Evolutionary conservation across 1,140 invertebrate species (phyloP).

Genomic region (Diorhabda elongata): DNA sequence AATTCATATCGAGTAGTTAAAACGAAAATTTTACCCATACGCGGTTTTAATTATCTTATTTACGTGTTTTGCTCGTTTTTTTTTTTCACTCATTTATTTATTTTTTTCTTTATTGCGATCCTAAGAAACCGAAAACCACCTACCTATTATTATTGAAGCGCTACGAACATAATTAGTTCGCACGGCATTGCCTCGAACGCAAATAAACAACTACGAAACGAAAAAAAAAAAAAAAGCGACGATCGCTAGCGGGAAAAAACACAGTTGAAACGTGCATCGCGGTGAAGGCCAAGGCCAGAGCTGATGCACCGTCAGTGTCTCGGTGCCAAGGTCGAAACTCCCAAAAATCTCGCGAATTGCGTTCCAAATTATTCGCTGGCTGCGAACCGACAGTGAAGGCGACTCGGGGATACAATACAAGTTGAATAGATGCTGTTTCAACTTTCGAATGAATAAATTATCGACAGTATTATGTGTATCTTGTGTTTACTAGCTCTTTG

Average conservation of each 20-base stretch:
- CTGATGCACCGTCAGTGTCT: slow-evolving; percentile 7
- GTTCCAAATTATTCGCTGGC: slow-evolving; percentile 5
- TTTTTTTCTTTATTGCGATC: neutral
- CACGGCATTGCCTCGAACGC: slow-evolving; percentile 12
- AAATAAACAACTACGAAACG: slow-evolving; percentile 14
- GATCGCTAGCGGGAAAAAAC: slow-evolving; percentile 9
- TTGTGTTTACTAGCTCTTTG: too few species aligned
- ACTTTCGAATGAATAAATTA: too few species aligned
- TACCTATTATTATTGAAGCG: neutral
- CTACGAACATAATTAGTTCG: slow-evolving; percentile 11
- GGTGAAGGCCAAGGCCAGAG: slow-evolving; percentile 21
- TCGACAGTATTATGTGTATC: too few species aligned
- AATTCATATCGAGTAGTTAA: too few species aligned
- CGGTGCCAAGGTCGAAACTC: slow-evolving; percentile 20
- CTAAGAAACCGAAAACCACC: neutral
- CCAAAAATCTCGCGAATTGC: slow-evolving; percentile 20
- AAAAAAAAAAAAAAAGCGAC: slow-evolving; percentile 18
- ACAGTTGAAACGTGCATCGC: slow-evolving; percentile 19
- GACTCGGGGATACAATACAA: too few species aligned
- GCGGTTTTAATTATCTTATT: too few species aligned
- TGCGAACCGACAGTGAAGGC: too few species aligned
- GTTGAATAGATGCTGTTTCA: too few species aligned
- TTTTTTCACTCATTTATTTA: too few species aligned
- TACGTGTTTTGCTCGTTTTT: too few species aligned
- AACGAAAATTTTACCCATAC: too few species aligned